These are phyloP conservation scores for Actenoides lindsayi DNA, from an alignment of 2,113 vertebrate genomes.

Conservation along the genomic window DNA sequence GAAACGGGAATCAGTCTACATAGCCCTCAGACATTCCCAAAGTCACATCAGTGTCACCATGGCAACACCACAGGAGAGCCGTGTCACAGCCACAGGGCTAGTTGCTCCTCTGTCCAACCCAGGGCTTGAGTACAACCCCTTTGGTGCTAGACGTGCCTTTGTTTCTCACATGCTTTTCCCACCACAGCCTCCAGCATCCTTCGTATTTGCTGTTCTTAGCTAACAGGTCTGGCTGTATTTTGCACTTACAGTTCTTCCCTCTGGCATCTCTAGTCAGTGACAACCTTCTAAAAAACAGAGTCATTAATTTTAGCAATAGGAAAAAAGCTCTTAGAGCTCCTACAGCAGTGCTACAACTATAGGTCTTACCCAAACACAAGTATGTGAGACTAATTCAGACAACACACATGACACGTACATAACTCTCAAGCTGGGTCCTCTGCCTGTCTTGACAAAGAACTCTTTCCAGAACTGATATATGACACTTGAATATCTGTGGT, in stretches of 20 bases:
- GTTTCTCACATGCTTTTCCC: background rate
- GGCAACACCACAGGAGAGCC: background rate
- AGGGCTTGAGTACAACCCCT: background rate
- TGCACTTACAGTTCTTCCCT: background rate
- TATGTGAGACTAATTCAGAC: background rate
- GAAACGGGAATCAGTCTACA: background rate
- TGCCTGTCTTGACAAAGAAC: background rate
- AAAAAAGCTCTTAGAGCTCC: background rate
- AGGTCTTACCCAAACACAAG: background rate
- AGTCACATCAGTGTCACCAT: background rate
- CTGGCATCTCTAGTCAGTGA: background rate
- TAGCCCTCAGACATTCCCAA: background rate
- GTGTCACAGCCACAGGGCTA: background rate
- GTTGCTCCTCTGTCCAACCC: background rate
- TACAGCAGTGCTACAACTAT: background rate
- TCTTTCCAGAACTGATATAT: background rate
- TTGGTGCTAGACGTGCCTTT: background rate
- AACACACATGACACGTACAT: background rate
- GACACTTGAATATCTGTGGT: background rate
- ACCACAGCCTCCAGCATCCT: fast-evolving
- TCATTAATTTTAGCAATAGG: background rate
- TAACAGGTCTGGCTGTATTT: background rate
- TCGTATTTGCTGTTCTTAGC: background rate
- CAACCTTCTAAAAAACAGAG: background rate
- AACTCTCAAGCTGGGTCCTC: background rate